Conservation (phyloP, 2,113 vertebrate species). For the Pachycephala philippinensis region DNA sequence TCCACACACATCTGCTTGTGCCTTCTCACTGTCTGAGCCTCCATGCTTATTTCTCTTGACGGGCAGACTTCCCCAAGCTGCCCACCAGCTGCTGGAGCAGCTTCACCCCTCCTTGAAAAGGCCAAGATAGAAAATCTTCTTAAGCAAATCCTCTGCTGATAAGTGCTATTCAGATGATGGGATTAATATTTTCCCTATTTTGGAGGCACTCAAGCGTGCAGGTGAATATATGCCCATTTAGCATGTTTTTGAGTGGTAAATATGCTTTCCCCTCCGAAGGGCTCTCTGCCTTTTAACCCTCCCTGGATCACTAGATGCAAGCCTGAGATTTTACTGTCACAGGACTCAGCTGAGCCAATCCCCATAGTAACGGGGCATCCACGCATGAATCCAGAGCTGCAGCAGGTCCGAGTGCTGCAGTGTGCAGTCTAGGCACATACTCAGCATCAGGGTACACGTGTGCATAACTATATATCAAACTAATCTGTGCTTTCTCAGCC, state of each 20-base stretch:
- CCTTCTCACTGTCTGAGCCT: not conserved
- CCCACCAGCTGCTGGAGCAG: not conserved
- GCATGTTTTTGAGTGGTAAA: not conserved
- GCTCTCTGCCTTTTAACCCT: conserved; percentile 38
- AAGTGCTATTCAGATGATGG: conserved; percentile 17
- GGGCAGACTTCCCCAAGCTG: not conserved
- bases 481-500: not conserved
- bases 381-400: not conserved
- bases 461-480: not conserved
- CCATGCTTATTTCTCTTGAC: not conserved
- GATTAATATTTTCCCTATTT: conserved; percentile 31
- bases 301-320: not conserved
- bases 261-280: not conserved
- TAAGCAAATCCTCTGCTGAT: conserved; percentile 29
- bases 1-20: rapidly evolving
- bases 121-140: conserved; percentile 34
- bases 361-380: conserved; percentile 23
- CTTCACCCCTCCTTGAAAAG: not conserved
- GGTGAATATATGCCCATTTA: conserved; percentile 20
- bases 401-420: not conserved
- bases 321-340: not conserved
- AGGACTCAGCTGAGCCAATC: not conserved
- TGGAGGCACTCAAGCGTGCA: not conserved
- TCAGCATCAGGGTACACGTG: not conserved
- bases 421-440: not conserved